These are phyloP conservation scores for Tenodera sinensis DNA, from an alignment of 2,888 invertebrate genomes.

Conservation along the genomic window DNA sequence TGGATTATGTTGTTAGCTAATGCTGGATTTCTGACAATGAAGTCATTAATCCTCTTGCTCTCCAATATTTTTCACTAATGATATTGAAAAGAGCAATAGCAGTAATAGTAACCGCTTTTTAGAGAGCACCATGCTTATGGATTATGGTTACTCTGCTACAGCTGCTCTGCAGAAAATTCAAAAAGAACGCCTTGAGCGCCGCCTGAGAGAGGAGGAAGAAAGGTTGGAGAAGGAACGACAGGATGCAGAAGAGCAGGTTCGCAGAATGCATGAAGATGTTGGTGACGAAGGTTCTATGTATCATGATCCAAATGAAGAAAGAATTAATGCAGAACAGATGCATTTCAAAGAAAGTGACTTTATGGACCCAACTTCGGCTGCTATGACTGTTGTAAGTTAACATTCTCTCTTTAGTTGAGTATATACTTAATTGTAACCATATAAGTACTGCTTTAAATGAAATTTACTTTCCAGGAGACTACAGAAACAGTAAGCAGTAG, in stretches of 20 bases:
- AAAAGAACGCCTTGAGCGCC: constrained; percentile 59
- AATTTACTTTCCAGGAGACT: constrained; percentile 25
- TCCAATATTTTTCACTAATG: too few relatives aligned
- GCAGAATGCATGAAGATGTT: constrained; percentile 46
- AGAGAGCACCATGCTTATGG: too few relatives aligned
- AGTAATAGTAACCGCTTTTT: too few relatives aligned
- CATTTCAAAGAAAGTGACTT: not conserved
- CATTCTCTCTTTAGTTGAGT: not conserved
- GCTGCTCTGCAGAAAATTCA: constrained; percentile 58
- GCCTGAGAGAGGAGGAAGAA: constrained; percentile 50
- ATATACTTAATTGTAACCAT: not conserved
- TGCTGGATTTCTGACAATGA: too few relatives aligned
- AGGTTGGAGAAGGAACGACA: constrained; percentile 50
- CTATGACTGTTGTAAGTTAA: not conserved
- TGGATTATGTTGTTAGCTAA: too few relatives aligned
- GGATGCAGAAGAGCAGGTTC: constrained; percentile 52
- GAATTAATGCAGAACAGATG: not conserved
- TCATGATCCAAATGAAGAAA: not conserved
- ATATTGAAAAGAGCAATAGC: too few relatives aligned
- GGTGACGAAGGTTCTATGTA: constrained; percentile 1
- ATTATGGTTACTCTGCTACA: constrained; percentile 38
- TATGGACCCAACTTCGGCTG: not conserved
- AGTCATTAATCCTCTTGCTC: too few relatives aligned
- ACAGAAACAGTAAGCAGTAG: constrained; percentile 35
- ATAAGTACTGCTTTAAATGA: not conserved